Evolutionary conservation across 1,140 invertebrate species (phyloP).

Genomic region (Drosophila rhopaloa): DNA sequence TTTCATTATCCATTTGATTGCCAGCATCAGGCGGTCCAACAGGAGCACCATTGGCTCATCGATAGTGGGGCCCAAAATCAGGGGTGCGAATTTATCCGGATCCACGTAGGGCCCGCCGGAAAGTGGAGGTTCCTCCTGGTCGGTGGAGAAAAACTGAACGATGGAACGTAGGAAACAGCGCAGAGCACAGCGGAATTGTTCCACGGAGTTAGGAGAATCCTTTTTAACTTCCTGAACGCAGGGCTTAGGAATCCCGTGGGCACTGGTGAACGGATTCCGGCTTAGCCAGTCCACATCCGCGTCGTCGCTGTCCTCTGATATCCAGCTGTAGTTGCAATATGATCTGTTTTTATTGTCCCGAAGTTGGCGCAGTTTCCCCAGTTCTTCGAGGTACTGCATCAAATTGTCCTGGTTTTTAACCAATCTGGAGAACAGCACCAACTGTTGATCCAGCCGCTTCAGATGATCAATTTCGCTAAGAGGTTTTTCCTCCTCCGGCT

Average conservation of each 20-base stretch:
- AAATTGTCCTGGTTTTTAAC: too few species aligned
- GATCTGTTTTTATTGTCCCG: background rate
- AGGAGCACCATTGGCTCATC: background rate
- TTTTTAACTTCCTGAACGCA: background rate
- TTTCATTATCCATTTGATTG: background rate
- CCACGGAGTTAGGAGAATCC: too few species aligned
- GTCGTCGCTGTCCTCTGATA: background rate
- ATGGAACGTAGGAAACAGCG: background rate
- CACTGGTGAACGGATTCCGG: background rate
- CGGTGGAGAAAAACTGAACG: background rate
- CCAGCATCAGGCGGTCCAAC: background rate
- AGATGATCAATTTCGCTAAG: too few species aligned
- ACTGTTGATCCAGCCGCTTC: too few species aligned
- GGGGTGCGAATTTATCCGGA: background rate
- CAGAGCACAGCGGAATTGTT: background rate
- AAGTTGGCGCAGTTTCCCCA: too few species aligned
- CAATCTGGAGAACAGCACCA: too few species aligned
- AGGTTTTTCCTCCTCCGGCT: too few species aligned
- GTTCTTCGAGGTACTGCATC: too few species aligned
- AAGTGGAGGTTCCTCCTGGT: background rate
- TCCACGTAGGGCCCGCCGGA: background rate
- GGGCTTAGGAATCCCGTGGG: background rate
- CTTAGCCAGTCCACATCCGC: background rate
- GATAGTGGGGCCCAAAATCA: background rate
- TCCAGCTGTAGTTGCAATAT: background rate